Evolutionary conservation across 1,140 invertebrate species (phyloP).

Genomic region (Tachypleus tridentatus): DNA sequence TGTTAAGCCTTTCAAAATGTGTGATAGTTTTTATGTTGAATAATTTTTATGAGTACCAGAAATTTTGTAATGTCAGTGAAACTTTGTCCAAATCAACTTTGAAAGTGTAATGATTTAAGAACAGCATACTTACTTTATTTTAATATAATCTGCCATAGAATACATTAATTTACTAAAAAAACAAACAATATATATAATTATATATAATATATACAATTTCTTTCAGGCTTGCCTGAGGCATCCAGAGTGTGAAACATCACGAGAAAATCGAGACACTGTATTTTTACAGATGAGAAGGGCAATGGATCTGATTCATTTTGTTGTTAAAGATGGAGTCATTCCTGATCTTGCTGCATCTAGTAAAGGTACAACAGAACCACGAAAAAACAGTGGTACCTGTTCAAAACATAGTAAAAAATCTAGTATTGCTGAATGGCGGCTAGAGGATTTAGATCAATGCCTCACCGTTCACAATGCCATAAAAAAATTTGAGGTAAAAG

Average conservation of each 20-base stretch:
- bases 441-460: slow-evolving; percentile 51
- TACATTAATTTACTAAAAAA: too few relatives aligned
- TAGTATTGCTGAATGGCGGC: slow-evolving; percentile 29
- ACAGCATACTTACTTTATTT: too few relatives aligned
- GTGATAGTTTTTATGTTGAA: too few relatives aligned
- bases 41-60: too few relatives aligned
- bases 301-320: slow-evolving; percentile 94
- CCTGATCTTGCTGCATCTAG: slow-evolving; percentile 39
- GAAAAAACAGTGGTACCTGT: slow-evolving; percentile 23
- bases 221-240: slow-evolving; percentile 69
- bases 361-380: slow-evolving; percentile 17
- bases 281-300: slow-evolving; percentile 87
- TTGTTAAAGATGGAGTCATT: slow-evolving; percentile 84
- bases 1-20: too few relatives aligned
- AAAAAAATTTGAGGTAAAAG: slow-evolving; percentile 52
- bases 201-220: too few relatives aligned
- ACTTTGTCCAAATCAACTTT: too few relatives aligned
- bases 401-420: slow-evolving; percentile 21
- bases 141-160: too few relatives aligned
- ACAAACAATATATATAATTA: too few relatives aligned
- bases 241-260: slow-evolving; percentile 80
- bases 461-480: slow-evolving; percentile 64
- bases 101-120: too few relatives aligned
- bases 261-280: slow-evolving; percentile 92
- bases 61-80: too few relatives aligned